Base-by-base conservation (phyloP, 2,888 invertebrate genomes). In the Drosophila koepferae region DNA sequence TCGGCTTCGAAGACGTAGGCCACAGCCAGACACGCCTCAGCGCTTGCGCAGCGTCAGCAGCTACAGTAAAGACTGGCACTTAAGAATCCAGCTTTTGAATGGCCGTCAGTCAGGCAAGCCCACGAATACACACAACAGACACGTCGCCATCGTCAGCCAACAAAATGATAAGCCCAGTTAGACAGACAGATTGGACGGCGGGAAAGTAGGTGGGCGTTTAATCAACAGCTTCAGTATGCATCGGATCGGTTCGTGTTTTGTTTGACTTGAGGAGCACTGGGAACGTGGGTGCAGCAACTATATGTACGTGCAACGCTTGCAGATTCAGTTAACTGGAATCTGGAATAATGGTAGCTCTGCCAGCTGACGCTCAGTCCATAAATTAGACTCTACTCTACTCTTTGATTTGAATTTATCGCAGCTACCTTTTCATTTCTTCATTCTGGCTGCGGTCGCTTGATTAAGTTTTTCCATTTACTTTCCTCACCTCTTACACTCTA, bases 151-250 rank as follows among this genome's bases (percentile, higher is more conserved):
- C 63, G 54, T 31, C 23, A 40, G 23, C 16, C 54, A 40, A 16
- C 63, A 44, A 80, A 66, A 66, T 80, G 83, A 82, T 81, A 81
- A 81, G 83, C 74, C 72, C 81, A 73, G 71, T 80, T 74, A 82
- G 77, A 59, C 63, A 66, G 72, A 71, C 61, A 63, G 72, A 63
- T 40, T 43, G 72, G 51, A 64, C 59, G 53, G 14, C 66, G 65
- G 75, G 80, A 82, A 82, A 80, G 81, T 83, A 83, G 81, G 78
- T 82, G 84, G 82, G 84, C 84, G 81, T 83, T 72, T 72, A 82
- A 77, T 82, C 80, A 80, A 61, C 75, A 66, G 51, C 56, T 56
- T 36, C 46, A 34, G 51, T 54, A 49, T 41, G 41, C 44, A 54
- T 63, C 59, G 43, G 34, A 44, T 55, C 46, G 65, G 46, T 43